Base-by-base conservation (phyloP, 2,888 invertebrate species). In the Drosophila bunnanda region DNA sequence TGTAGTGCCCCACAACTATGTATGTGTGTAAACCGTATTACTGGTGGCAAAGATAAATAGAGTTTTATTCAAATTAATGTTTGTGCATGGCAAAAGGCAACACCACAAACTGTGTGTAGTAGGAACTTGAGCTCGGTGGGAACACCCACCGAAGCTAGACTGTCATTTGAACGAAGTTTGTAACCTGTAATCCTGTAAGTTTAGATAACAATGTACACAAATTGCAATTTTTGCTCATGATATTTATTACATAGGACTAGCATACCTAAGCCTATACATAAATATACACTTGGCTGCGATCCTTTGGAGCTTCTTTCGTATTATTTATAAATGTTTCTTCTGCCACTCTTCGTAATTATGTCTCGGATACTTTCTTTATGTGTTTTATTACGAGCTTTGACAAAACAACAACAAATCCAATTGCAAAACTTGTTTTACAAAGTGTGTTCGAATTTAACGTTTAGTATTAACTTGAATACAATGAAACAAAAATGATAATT, bases 381-480 rank as follows among this genome's bases (percentile, higher is more conserved):
- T 60, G 54, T 55, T 77, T 81, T 61, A 44, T 75, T 71, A 65
- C 69, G 68, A 57, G 50, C 72, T 79, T 72, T 60, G 38, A 69
- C 56, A 71, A 50, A 58, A 46, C 34, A 54, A 41, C 41, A 32
- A 56, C 52, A 57, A 70, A 57, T 43, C 50, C 52, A 59, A 76
- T 54, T 62, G 62, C 58, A 68, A 68, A 69, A 59, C 74, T 79
- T 87, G 72, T 79, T 89, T 87, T 75, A 77, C 66, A 86, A 89
- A 86, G 80, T 88, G 88, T 88, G 88, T 88, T 89, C 89, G 89
- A 89, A 90, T 90, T 89, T 90, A 87, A 80, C 76, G 76, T 80
- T 84, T 84, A 84, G 78, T 80, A 76, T 83, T 78, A 77, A 76
- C 73, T 79, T 54, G 72, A 76, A 75, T 59, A 17, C 69, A 60